Evolutionary conservation across 2,888 invertebrate species (phyloP), one percentile per base, ranked within the genome.

Genomic region (Pollenia griseotomentosa): DNA sequence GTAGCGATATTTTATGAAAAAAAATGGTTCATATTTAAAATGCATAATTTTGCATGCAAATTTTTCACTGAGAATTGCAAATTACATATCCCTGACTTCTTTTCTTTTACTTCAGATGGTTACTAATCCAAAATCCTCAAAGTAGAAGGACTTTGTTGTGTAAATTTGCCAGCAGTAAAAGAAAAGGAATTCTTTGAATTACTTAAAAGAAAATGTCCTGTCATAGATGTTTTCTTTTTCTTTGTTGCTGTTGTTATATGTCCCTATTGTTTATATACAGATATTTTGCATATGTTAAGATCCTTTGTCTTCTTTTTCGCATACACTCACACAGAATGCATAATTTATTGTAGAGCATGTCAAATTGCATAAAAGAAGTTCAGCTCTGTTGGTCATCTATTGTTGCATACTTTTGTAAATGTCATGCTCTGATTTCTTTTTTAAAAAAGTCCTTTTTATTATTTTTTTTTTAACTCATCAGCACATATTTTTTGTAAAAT

Each of bases 321-420:
- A 44, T 2, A 44, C 63, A 19, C 10, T 23, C 9, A 16, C 10
- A 9, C 16, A 42, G 12, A 19, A 53, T 75, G 44, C 53, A 86
- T 80, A 83, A 86, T 86, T 86, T 83, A 80, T 86, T 80, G 53
- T 77, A 86, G 86, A 86, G 86, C 86, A 86, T 86, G 48, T 53
- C 83, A 80, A 80, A 83, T 55, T 79, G 44, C 59, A 53, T 40
- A 33, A 75, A 70, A 68, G 71, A 83, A 83, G 61, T 83, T 68
- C 75, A 80, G 44, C 75, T 65, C 63, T 40, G 73, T 79, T 79
- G 83, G 63, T 75, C 65, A 63, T 80, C 75, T 74, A 74, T 79
- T 86, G 75, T 80, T 75, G 70, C 51, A 71, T 75, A n/a, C 51
- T 71, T 75, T 74, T 65, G 12, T 33, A 57, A 70, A 16, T 44